phyloP scores from a whole-genome alignment of 2,113 vertebrate species.

The Peromyscus maniculatus region DNA sequence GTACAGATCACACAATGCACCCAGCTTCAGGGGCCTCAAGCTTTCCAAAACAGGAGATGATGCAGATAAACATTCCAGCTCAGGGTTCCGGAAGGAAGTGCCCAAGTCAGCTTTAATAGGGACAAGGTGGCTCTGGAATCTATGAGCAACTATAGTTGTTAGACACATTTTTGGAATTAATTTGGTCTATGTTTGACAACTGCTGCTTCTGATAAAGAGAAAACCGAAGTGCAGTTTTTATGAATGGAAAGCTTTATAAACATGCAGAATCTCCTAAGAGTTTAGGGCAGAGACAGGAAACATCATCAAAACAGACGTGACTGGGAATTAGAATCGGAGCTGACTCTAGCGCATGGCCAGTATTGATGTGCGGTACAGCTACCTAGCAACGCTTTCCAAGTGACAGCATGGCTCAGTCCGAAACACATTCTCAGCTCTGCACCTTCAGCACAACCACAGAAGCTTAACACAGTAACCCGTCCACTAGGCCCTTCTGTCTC shows the following conservation, averaged over 20 bases:
- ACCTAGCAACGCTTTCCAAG: neutral
- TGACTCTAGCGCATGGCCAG: neutral
- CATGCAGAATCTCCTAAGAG: neutral
- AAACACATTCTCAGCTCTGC: neutral
- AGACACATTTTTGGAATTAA: constrained; percentile 78
- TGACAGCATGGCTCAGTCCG: neutral
- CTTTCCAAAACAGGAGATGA: constrained; percentile 66
- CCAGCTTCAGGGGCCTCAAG: constrained; percentile 58
- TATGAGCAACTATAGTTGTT: constrained; percentile 56
- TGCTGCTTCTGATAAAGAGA: constrained; percentile 59
- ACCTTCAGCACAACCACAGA: neutral
- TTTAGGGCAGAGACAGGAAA: neutral
- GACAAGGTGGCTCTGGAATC: constrained; percentile 62
- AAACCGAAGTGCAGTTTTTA: constrained; percentile 56
- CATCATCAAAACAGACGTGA: neutral
- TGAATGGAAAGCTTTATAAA: neutral
- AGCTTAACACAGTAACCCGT: neutral
- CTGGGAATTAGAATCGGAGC: too few relatives aligned
- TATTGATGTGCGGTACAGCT: neutral
- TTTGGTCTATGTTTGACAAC: constrained; percentile 72
- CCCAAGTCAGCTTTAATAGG: constrained; percentile 49
- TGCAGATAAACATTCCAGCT: constrained; percentile 51
- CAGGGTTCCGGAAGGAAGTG: constrained; percentile 65
- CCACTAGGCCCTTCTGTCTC: neutral
- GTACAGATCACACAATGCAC: neutral